Conservation (phyloP, 2,797 vertebrate genomes). For the Cossypha polioptera region DNA sequence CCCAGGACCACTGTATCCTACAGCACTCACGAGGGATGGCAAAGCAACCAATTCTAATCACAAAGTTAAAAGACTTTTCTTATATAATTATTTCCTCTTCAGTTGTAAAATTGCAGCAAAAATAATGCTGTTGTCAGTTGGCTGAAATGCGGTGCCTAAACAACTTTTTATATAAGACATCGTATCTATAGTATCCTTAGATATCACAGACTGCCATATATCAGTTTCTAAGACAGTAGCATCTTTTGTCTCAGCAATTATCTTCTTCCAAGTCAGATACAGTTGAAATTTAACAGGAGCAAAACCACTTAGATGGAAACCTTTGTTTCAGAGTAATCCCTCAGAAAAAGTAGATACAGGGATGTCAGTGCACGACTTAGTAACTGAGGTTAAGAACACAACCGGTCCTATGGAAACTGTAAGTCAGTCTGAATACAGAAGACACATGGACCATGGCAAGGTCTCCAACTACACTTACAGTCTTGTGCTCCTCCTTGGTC, state of each 20-base stretch:
- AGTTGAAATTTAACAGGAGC: neutral
- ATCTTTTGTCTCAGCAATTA: neutral
- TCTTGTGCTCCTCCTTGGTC: neutral
- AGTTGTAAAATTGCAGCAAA: neutral
- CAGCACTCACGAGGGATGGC: neutral
- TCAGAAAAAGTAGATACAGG: neutral
- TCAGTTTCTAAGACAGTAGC: neutral
- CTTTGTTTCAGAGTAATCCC: neutral
- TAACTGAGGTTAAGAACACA: neutral
- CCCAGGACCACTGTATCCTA: neutral
- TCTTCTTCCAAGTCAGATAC: neutral
- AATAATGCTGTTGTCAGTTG: neutral
- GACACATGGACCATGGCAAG: neutral
- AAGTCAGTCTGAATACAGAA: neutral
- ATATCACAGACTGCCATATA: rapidly evolving
- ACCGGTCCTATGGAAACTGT: neutral
- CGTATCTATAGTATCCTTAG: neutral
- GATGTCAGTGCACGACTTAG: neutral
- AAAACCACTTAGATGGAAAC: neutral
- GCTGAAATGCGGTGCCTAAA: neutral
- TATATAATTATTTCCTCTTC: neutral
- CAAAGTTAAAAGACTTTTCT: neutral
- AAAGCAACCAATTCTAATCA: neutral
- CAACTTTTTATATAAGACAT: neutral
- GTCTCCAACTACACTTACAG: neutral